Evolutionary conservation across 2,797 vertebrate genomes (phyloP).

Genomic region (Enteromius treurensis): DNA sequence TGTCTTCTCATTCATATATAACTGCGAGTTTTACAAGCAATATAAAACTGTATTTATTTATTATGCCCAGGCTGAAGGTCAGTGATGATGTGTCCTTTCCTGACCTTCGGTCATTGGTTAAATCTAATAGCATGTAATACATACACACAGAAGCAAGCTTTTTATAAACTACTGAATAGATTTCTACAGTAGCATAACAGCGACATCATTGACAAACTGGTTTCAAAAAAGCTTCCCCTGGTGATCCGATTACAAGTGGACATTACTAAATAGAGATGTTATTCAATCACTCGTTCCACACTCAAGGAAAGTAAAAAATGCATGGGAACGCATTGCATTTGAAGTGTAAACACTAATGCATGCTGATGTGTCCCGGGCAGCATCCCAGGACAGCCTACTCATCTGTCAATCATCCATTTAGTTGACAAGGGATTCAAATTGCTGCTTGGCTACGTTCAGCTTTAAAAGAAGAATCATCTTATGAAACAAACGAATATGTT

Average conservation of each 20-base stretch:
- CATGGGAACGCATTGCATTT: neutral
- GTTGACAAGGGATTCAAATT: neutral
- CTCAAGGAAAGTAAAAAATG: neutral
- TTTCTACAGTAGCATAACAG: neutral
- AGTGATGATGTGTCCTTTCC: neutral
- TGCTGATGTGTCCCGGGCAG: slow-evolving; percentile 7
- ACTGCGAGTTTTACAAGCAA: neutral
- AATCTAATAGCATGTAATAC: neutral
- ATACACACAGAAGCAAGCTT: neutral
- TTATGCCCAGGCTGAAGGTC: neutral
- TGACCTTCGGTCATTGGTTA: slow-evolving; percentile 20
- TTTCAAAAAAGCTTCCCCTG: neutral
- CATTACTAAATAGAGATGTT: neutral
- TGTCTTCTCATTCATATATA: neutral
- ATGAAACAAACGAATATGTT: neutral
- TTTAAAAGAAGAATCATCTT: neutral
- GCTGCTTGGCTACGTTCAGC: neutral
- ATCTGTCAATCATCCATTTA: slow-evolving; percentile 6
- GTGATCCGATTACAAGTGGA: neutral
- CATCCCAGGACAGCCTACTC: neutral
- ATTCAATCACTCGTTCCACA: neutral
- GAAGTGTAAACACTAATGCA: neutral
- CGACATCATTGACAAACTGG: neutral
- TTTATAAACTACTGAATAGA: neutral
- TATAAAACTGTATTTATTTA: neutral